phyloP scores from a whole-genome alignment of 2,888 invertebrate genomes.

The Ptycholaimellus sp. region DNA sequence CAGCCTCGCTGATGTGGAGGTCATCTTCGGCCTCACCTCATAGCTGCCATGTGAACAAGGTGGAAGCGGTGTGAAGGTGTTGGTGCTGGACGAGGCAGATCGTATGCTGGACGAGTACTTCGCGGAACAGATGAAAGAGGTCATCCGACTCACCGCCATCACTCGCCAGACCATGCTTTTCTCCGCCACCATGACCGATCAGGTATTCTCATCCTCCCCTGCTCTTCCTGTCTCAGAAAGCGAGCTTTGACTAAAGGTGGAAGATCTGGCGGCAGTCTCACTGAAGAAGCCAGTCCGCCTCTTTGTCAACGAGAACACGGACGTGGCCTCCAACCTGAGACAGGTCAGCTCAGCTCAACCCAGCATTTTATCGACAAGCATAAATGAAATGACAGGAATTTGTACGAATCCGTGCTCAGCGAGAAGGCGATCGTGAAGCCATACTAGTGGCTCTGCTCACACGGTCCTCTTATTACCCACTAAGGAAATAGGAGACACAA shows the following conservation, averaged over 20 bases:
- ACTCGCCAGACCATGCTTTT: constrained; percentile 85
- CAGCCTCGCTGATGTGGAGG: constrained; percentile 60
- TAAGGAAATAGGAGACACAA: constrained; percentile 8
- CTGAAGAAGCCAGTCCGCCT: constrained; percentile 70
- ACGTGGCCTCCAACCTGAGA: constrained; percentile 66
- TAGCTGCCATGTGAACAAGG: too few relatives aligned
- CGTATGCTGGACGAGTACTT: constrained; percentile 91
- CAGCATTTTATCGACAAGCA: not conserved
- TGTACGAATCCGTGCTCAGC: constrained; percentile 35
- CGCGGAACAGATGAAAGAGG: constrained; percentile 95
- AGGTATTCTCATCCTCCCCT: constrained; percentile 36
- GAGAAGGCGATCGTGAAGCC: constrained; percentile 69
- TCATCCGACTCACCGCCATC: constrained; percentile 66
- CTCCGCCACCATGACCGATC: constrained; percentile 97
- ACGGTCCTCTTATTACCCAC: constrained; percentile 6
- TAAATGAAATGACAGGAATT: constrained; percentile 66
- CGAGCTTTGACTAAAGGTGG: constrained; percentile 29
- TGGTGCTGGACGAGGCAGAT: constrained; percentile 54
- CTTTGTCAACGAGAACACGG: constrained; percentile 82
- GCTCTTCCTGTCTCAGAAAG: too few relatives aligned
- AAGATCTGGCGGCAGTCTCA: constrained; percentile 74
- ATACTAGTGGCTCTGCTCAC: constrained; percentile 33
- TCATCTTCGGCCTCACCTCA: too few relatives aligned
- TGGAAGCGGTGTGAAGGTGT: too few relatives aligned
- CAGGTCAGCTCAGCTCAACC: not conserved